Conservation (phyloP, 2,113 vertebrate species). For the Melanostigma gelatinosum region DNA sequence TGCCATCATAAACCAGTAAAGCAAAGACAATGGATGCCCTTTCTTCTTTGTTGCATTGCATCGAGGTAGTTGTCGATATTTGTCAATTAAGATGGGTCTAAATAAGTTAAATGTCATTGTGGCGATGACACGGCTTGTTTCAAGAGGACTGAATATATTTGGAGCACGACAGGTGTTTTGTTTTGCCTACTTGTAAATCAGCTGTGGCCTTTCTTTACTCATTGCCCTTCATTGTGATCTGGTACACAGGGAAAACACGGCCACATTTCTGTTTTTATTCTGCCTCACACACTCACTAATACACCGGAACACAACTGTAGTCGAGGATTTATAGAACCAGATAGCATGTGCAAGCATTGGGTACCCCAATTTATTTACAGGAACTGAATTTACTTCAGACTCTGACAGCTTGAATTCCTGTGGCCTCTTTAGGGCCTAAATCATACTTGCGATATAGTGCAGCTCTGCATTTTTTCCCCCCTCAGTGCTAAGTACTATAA, state of each 20-base stretch:
- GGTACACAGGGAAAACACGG: constrained; percentile 26
- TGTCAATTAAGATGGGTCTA: constrained; percentile 26
- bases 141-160: constrained; percentile 4
- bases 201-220: neutral
- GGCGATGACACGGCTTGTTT: constrained; percentile 11
- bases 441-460: constrained; percentile 72
- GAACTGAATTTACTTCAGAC: constrained; percentile 75
- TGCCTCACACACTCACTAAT: constrained; percentile 40
- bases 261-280: constrained; percentile 33
- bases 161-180: constrained; percentile 29
- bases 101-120: constrained; percentile 18
- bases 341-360: constrained; percentile 62
- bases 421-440: constrained; percentile 71
- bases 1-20: constrained; percentile 5
- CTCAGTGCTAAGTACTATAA: constrained; percentile 82
- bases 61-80: constrained; percentile 20
- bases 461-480: constrained; percentile 72
- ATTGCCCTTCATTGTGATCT: constrained; percentile 35
- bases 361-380: constrained; percentile 72
- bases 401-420: constrained; percentile 77
- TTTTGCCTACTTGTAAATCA: constrained; percentile 17
- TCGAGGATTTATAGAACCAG: constrained; percentile 57
- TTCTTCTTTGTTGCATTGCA: constrained; percentile 26
- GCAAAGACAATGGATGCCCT: neutral
- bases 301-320: constrained; percentile 43